phyloP scores from a whole-genome alignment of 2,113 vertebrate genomes.

The Microcebus lehilahytsara region DNA sequence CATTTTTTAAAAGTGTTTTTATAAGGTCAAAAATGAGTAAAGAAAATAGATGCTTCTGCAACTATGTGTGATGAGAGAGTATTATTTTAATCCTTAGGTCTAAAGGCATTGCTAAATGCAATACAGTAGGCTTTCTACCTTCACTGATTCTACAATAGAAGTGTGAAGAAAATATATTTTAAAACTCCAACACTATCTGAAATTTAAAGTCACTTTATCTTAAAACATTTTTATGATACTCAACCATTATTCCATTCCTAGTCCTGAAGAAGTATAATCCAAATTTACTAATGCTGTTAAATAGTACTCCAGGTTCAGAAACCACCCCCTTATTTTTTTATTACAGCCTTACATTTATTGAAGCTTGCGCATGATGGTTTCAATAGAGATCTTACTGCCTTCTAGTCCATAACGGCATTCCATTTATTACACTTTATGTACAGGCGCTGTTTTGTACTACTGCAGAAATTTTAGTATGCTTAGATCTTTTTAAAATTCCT shows the following conservation, averaged over 20 bases:
- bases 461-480: slow-evolving; percentile 6
- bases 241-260: slow-evolving; percentile 1
- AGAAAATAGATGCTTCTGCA: not conserved
- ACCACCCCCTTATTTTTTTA: not conserved
- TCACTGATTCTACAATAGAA: not conserved
- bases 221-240: not conserved
- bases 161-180: slow-evolving; percentile 34
- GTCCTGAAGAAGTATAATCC: not conserved
- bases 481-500: not conserved
- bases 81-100: not conserved
- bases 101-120: not conserved
- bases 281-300: slow-evolving; percentile 56
- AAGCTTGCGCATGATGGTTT: not conserved
- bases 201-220: slow-evolving; percentile 35
- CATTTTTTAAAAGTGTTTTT: not conserved
- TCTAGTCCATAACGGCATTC: not conserved
- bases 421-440: not conserved
- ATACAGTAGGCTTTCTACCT: not conserved
- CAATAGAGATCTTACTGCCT: not conserved
- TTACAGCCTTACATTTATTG: not conserved
- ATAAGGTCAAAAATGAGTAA: not conserved
- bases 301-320: not conserved
- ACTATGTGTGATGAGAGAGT: not conserved
- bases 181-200: not conserved
- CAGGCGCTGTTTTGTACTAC: not conserved